phyloP scores from a whole-genome alignment of 2,888 invertebrate genomes.

The Xylota segnis region DNA sequence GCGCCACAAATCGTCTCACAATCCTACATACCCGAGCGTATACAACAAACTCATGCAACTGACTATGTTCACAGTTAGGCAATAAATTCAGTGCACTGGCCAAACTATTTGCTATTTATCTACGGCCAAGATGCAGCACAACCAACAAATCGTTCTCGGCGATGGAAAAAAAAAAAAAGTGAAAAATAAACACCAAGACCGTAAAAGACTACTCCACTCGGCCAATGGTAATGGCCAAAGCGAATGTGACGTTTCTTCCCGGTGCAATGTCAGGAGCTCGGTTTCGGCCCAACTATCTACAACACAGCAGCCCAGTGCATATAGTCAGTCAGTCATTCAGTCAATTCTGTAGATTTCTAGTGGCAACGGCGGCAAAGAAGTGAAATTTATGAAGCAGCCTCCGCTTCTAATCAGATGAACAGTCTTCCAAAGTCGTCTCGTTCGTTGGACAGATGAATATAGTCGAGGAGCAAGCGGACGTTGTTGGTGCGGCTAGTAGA shows the following conservation, averaged over 20 bases:
- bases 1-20: slow-evolving; percentile 41
- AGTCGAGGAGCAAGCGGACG: slow-evolving; percentile 32
- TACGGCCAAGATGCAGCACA: slow-evolving; percentile 66
- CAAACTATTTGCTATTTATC: slow-evolving; percentile 68
- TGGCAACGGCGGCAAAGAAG: slow-evolving; percentile 55
- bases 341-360: slow-evolving; percentile 58
- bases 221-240: slow-evolving; percentile 64
- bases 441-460: slow-evolving; percentile 70
- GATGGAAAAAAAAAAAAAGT: slow-evolving; percentile 27
- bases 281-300: slow-evolving; percentile 35
- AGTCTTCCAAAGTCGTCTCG: slow-evolving; percentile 60
- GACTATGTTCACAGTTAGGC: slow-evolving; percentile 52
- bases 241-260: slow-evolving; percentile 71
- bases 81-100: slow-evolving; percentile 71
- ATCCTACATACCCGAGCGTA: background rate
- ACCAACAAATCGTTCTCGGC: slow-evolving; percentile 73
- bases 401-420: slow-evolving; percentile 76
- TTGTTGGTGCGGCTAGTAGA: slow-evolving; percentile 42
- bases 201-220: slow-evolving; percentile 36
- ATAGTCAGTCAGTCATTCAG: slow-evolving; percentile 69
- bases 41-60: background rate
- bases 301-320: slow-evolving; percentile 37
- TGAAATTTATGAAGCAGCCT: slow-evolving; percentile 77
- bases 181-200: slow-evolving; percentile 4
- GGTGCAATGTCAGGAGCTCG: slow-evolving; percentile 68